Base-by-base conservation (phyloP, 2,113 vertebrate species). In the Naja naja region DNA sequence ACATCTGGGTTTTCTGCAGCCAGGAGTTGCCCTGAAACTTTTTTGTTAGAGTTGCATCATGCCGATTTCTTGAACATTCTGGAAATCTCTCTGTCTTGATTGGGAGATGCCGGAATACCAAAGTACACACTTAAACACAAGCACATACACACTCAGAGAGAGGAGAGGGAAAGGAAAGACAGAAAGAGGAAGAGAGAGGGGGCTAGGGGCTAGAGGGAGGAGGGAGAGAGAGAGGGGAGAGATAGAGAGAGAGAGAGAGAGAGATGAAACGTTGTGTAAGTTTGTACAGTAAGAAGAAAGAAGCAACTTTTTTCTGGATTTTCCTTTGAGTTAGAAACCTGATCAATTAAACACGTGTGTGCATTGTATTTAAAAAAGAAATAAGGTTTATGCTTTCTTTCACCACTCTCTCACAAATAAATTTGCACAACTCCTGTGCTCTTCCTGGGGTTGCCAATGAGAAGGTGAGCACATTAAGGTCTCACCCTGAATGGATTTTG, bases 201-300 rank as follows among this genome's bases (percentile, higher is more conserved):
- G 9, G 6, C n/a, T n/a, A 23, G 2, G 25, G 5, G n/a, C n/a
- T n/a, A 25, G 55, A 58, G 23, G 25, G 6, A 0, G 8, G 23
- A 10, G 25, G 0, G 74, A 2, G 18, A 22, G 4, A 8, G 12
- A 16, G 11, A n/a, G 7, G 8, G 7, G 11, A n/a, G 0, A 69
- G 4, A 5, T 0, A 34, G 14, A n/a, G 30, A 30, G 1, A 30
- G 58, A n/a, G 4, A 14, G 0, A 27, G 9, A 30, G 1, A 69
- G 30, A 34, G 1, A 34, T 34, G 14, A 16, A 74, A 34, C 16
- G 14, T 5, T 34, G 16, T 74, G 4, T 20, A 34, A 74, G 5
- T 74, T 74, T 7, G n/a, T 30, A 30, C 27, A 12, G 27, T 7
- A 34, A 74, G 14, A 74, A 34, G 64, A 69, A 14, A 69, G 5